Percentiles rank a stretch among this genome's conserved stretches.
These are phyloP conservation scores for Columba livia DNA, from an alignment of 2,113 vertebrate species.

Conservation along the genomic window DNA sequence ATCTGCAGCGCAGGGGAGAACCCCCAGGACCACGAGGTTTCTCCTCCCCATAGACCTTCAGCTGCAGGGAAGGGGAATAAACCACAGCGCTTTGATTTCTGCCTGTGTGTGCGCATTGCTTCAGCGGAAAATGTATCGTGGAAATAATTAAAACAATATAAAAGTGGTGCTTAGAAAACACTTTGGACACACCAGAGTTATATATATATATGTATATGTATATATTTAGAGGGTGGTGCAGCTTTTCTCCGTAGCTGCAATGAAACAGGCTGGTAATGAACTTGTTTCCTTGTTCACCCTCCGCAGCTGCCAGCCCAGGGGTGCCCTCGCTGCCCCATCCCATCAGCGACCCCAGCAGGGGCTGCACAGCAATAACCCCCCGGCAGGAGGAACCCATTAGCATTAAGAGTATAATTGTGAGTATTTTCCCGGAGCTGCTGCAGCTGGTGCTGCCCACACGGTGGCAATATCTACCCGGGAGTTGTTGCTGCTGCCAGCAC, in stretches of 20 bases:
- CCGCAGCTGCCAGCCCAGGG: too few species aligned
- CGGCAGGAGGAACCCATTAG: fast-evolving
- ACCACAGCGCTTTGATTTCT: background rate
- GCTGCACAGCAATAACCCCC: too few species aligned
- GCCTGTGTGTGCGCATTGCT: background rate
- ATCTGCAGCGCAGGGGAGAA: background rate
- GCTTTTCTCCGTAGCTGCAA: background rate
- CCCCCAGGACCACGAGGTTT: background rate
- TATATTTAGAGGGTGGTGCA: background rate
- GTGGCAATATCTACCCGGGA: background rate
- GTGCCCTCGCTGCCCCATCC: too few species aligned
- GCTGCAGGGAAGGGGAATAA: background rate
- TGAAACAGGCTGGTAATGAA: too few species aligned
- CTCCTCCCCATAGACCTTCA: background rate
- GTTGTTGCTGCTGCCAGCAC: background rate
- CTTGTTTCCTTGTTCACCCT: too few species aligned
- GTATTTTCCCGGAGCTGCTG: background rate
- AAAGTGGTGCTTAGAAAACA: background rate
- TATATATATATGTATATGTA: too few species aligned
- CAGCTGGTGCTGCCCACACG: background rate
- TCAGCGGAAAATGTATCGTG: background rate
- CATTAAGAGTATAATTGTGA: background rate
- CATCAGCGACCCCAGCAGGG: too few species aligned
- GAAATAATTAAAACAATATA: background rate
- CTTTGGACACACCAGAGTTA: fast-evolving